Evolutionary conservation across 1,140 invertebrate genomes (phyloP).

Genomic region (Pseudachorutes palmiensis): DNA sequence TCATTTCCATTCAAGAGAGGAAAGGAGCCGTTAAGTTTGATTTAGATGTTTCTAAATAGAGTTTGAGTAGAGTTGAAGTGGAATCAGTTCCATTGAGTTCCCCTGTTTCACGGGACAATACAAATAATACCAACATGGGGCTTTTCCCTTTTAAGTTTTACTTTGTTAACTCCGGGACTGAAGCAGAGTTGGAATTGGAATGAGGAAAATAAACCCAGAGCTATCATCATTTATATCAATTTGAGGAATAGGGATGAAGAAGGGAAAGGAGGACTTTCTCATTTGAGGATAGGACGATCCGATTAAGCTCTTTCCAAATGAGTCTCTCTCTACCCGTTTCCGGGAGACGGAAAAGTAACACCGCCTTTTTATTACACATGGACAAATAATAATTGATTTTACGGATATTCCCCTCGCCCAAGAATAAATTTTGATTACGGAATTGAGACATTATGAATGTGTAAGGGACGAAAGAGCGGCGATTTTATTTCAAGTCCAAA

Average conservation of each 20-base stretch:
- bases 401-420: background rate
- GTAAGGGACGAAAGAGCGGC: too few species aligned
- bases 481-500: too few species aligned
- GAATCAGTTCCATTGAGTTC: background rate
- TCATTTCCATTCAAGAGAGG: background rate
- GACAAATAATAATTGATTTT: background rate
- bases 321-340: background rate
- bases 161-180: background rate
- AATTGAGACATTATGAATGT: background rate
- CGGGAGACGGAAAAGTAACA: background rate
- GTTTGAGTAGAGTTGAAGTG: background rate
- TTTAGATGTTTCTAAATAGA: slow-evolving; percentile 14
- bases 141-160: slow-evolving; percentile 9
- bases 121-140: too few species aligned
- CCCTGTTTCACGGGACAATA: too few species aligned
- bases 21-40: slow-evolving; percentile 25
- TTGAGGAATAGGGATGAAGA: slow-evolving; percentile 19
- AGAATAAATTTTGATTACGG: background rate
- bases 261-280: slow-evolving; percentile 20
- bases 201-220: slow-evolving; percentile 28
- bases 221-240: slow-evolving; percentile 37
- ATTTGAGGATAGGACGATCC: slow-evolving; percentile 20
- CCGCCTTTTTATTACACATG: background rate
- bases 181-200: slow-evolving; percentile 15
- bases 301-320: slow-evolving; percentile 18